Evolutionary conservation across 2,797 vertebrate genomes (phyloP).

Genomic region (Eospalax fontanierii): DNA sequence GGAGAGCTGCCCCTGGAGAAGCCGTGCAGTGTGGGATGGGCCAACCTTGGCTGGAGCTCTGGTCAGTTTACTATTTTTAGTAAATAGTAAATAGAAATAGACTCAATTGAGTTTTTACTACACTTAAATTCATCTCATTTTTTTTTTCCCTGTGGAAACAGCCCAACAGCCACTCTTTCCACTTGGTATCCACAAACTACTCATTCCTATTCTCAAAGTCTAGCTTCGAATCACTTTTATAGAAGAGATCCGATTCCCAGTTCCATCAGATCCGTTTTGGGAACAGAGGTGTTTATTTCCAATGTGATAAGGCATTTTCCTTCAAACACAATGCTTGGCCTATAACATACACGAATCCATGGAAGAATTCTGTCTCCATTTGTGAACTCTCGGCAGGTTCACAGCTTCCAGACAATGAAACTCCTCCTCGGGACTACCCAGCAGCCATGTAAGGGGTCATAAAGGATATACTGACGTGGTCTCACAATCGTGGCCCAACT

Average conservation of each 20-base stretch:
- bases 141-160: background rate
- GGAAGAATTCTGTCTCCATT: background rate
- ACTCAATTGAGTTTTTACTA: background rate
- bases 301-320: background rate
- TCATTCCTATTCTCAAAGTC: background rate
- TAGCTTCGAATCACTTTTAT: background rate
- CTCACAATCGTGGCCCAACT: background rate
- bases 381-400: background rate
- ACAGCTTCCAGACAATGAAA: background rate
- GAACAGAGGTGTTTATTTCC: background rate
- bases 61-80: background rate
- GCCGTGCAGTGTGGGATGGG: background rate
- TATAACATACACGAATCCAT: background rate
- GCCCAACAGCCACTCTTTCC: background rate
- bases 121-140: background rate
- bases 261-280: background rate
- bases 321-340: background rate
- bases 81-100: constrained; percentile 10
- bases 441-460: background rate
- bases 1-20: background rate
- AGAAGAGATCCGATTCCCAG: background rate
- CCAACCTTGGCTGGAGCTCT: background rate
- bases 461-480: background rate
- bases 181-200: background rate
- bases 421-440: background rate